These are phyloP conservation scores for Corbicula japonica DNA, from an alignment of 2,888 invertebrate species.

Conservation along the genomic window DNA sequence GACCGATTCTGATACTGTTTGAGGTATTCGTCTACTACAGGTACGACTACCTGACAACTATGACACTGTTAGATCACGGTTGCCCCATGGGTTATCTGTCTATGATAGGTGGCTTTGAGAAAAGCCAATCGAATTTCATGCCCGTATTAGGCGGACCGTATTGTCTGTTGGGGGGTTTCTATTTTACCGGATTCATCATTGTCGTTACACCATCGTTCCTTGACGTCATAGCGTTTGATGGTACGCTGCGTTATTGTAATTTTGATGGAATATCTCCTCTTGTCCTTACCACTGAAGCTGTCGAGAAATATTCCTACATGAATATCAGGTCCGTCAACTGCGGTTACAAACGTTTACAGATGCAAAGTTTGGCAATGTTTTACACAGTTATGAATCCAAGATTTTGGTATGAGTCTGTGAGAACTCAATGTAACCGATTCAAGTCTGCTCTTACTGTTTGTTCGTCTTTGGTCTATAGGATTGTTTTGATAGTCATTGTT, in stretches of 20 bases:
- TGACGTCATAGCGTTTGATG: background rate
- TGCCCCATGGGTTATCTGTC: conserved; percentile 29
- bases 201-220: conserved; percentile 16
- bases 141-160: conserved; percentile 37
- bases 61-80: conserved; percentile 8
- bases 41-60: background rate
- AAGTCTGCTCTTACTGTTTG: background rate
- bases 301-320: conserved; percentile 29
- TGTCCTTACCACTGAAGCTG: background rate
- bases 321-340: background rate
- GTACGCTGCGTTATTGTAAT: background rate
- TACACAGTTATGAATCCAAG: conserved; percentile 21
- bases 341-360: conserved; percentile 3
- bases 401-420: conserved; percentile 14
- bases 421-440: conserved; percentile 5
- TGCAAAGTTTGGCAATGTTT: background rate
- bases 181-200: conserved; percentile 23
- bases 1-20: conserved; percentile 16
- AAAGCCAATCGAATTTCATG: conserved; percentile 20
- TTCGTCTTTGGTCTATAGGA: background rate
- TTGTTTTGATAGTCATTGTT: background rate
- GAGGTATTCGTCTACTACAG: conserved; percentile 1
- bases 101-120: conserved; percentile 27
- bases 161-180: conserved; percentile 22
- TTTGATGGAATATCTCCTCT: conserved; percentile 3